phyloP scores from a whole-genome alignment of 2,888 invertebrate genomes.

The Drosophila mercatorum region DNA sequence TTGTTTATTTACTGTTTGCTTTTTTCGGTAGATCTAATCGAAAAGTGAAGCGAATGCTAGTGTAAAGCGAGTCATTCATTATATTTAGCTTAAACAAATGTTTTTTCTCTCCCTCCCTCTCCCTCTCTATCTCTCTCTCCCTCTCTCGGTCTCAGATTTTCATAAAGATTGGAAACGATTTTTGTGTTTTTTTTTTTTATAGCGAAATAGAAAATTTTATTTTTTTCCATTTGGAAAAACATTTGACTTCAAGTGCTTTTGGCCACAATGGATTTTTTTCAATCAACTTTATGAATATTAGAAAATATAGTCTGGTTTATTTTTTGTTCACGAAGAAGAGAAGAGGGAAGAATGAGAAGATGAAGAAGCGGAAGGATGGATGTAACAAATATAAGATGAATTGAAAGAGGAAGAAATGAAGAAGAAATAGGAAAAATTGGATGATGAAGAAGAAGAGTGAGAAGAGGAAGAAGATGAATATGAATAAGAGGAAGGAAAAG shows the following conservation, averaged over 20 bases:
- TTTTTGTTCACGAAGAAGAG: not conserved
- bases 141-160: not conserved
- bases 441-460: no score
- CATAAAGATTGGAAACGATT: not conserved
- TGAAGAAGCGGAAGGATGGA: not conserved
- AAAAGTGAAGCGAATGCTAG: not conserved
- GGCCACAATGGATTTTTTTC: not conserved
- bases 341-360: not conserved
- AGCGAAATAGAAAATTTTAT: not conserved
- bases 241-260: not conserved
- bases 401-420: not conserved
- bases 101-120: not conserved
- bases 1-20: conserved; percentile 25
- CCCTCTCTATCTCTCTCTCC: not conserved
- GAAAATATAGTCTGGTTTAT: not conserved
- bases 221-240: not conserved
- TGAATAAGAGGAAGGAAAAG: not conserved
- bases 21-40: conserved; percentile 34
- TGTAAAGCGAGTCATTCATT: conserved; percentile 11
- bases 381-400: not conserved
- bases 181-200: not conserved
- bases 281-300: not conserved
- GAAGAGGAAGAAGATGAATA: not conserved
- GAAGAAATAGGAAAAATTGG: no score
- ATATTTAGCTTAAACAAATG: conserved; percentile 21